A percentile compares a stretch with the other conserved stretches of the same genome.
phyloP scores from a whole-genome alignment of 2,888 invertebrate species.

The Marasmarcha lunaedactyla region DNA sequence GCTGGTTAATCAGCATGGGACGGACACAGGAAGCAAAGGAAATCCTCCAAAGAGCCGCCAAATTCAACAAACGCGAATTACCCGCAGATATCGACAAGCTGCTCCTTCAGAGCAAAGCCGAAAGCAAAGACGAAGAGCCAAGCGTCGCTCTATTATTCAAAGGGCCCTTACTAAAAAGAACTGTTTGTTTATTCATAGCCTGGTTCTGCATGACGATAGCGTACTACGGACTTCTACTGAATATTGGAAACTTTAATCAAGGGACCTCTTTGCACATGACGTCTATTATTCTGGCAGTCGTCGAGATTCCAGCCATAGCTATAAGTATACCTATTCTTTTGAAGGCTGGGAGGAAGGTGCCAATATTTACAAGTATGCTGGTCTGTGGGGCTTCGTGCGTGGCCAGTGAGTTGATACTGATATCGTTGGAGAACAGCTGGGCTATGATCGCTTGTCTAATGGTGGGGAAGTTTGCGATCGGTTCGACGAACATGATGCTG shows the following conservation, averaged over 20 bases:
- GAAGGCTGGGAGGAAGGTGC: constrained; percentile 79
- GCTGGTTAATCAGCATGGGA: constrained; percentile 81
- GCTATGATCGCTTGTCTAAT: constrained; percentile 79
- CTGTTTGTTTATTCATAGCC: constrained; percentile 76
- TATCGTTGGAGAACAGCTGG: constrained; percentile 72
- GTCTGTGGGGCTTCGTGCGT: constrained; percentile 78
- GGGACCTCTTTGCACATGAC: constrained; percentile 79
- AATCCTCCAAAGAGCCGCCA: constrained; percentile 75
- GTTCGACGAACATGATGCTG: constrained; percentile 82
- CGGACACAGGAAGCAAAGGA: constrained; percentile 76
- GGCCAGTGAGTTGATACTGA: constrained; percentile 67
- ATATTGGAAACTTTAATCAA: constrained; percentile 78
- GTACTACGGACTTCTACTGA: constrained; percentile 82
- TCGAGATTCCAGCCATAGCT: constrained; percentile 83
- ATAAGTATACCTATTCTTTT: constrained; percentile 81
- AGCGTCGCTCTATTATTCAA: constrained; percentile 76
- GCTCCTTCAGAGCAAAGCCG: constrained; percentile 62
- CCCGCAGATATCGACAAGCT: constrained; percentile 79
- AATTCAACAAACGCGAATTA: constrained; percentile 73
- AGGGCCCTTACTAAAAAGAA: constrained; percentile 75
- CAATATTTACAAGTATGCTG: constrained; percentile 76
- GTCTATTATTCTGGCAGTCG: constrained; percentile 78
- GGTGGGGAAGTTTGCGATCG: constrained; percentile 84
- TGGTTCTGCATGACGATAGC: constrained; percentile 85
- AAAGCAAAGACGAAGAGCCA: constrained; percentile 52